These are phyloP conservation scores for Labia minor DNA, from an alignment of 2,888 invertebrate genomes.

Conservation along the genomic window DNA sequence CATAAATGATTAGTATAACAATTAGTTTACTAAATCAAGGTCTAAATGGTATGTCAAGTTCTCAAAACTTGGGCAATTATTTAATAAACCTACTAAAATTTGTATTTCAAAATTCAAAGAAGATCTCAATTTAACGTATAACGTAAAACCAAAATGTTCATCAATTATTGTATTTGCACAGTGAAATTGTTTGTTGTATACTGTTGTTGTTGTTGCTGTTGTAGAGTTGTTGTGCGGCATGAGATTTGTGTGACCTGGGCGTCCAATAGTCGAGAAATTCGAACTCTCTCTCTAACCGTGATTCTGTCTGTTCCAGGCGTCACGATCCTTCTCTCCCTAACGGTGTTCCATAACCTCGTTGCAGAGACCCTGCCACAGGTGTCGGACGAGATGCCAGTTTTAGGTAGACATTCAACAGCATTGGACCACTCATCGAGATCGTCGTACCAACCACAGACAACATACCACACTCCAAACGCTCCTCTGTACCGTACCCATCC, in stretches of 20 bases:
- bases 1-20: too few relatives aligned
- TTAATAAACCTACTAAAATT: too few relatives aligned
- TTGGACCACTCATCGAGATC: neutral
- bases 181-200: neutral
- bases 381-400: constrained; percentile 42
- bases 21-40: too few relatives aligned
- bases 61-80: too few relatives aligned
- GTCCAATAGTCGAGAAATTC: neutral
- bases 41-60: too few relatives aligned
- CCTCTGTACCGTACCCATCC: too few relatives aligned
- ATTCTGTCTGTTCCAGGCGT: constrained; percentile 38
- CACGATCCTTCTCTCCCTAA: constrained; percentile 45
- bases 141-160: too few relatives aligned
- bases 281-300: constrained; percentile 24
- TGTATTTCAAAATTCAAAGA: too few relatives aligned
- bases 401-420: constrained; percentile 33
- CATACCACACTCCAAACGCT: too few relatives aligned
- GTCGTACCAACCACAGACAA: too few relatives aligned
- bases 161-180: too few relatives aligned
- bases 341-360: constrained; percentile 46
- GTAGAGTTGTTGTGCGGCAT: constrained; percentile 13
- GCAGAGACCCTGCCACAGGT: constrained; percentile 46
- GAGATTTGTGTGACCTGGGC: neutral
- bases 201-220: neutral
- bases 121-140: too few relatives aligned